These are phyloP conservation scores for Daphoenositta chrysoptera DNA, from an alignment of 2,113 vertebrate genomes.

Conservation along the genomic window DNA sequence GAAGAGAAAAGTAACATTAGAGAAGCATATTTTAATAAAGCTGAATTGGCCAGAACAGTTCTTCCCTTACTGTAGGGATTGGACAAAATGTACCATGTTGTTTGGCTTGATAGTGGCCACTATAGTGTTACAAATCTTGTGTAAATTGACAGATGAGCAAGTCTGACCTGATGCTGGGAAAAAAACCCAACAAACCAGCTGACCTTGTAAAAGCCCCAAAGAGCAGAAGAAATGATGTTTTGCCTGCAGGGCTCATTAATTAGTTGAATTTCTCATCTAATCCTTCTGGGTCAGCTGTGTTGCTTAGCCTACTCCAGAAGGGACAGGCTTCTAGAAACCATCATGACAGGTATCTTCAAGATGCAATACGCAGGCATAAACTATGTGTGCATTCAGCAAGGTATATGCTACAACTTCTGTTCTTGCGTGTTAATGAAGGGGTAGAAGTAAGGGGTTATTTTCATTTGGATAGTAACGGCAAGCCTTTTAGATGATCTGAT, in stretches of 20 bases:
- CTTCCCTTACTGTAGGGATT: neutral
- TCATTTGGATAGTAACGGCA: neutral
- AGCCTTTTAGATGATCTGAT: neutral
- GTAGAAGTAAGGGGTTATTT: neutral
- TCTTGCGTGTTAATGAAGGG: neutral
- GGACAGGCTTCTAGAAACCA: neutral
- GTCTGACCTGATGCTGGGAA: neutral
- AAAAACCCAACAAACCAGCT: neutral
- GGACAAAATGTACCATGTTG: neutral
- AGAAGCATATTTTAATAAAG: neutral
- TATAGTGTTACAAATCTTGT: neutral
- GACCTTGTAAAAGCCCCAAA: slow-evolving; percentile 47
- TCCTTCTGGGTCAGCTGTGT: slow-evolving; percentile 35
- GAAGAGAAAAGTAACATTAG: neutral
- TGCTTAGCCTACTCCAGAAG: slow-evolving; percentile 14
- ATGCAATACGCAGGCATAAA: neutral
- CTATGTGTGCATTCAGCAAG: neutral
- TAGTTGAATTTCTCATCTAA: slow-evolving; percentile 52
- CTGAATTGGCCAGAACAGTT: neutral
- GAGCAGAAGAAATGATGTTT: slow-evolving; percentile 45
- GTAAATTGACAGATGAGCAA: neutral
- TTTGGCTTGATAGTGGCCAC: neutral
- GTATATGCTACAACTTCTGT: neutral
- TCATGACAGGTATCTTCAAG: neutral
- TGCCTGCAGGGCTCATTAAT: slow-evolving; percentile 42